These are phyloP conservation scores for Phalacrocorax aristotelis DNA, from an alignment of 2,113 vertebrate genomes.

Conservation along the genomic window DNA sequence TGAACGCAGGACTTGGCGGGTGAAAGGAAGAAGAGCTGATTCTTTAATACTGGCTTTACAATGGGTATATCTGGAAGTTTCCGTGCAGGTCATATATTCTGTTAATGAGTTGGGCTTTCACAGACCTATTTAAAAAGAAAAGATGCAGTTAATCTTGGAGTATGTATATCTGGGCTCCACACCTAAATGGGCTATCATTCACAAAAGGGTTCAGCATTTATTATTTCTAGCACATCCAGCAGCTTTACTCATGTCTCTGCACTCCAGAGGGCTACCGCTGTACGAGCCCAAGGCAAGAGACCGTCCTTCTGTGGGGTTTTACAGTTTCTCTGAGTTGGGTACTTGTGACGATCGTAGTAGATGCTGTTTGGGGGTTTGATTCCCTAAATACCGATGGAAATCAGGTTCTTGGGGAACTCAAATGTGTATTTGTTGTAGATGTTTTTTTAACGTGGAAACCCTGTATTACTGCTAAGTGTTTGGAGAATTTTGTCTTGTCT, in stretches of 20 bases:
- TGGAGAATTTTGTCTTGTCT: not conserved
- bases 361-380: not conserved
- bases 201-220: slow-evolving; percentile 12
- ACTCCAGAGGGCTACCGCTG: not conserved
- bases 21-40: not conserved
- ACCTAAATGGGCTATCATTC: slow-evolving; percentile 26
- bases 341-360: not conserved
- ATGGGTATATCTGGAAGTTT: not conserved
- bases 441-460: slow-evolving; percentile 4
- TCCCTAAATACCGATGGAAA: not conserved
- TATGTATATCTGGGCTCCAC: not conserved
- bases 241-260: not conserved
- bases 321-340: not conserved
- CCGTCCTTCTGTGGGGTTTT: not conserved
- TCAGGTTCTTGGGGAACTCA: not conserved
- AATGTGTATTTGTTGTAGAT: not conserved
- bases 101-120: slow-evolving; percentile 16
- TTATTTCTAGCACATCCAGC: slow-evolving; percentile 40
- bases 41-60: not conserved
- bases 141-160: slow-evolving; percentile 15
- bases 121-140: slow-evolving; percentile 39
- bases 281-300: not conserved
- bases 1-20: not conserved
- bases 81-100: not conserved
- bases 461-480: not conserved